Percentiles rank a stretch among this genome's conserved stretches.
phyloP scores from a whole-genome alignment of 2,888 invertebrate species.

The Chrysopilus asiliformis region DNA sequence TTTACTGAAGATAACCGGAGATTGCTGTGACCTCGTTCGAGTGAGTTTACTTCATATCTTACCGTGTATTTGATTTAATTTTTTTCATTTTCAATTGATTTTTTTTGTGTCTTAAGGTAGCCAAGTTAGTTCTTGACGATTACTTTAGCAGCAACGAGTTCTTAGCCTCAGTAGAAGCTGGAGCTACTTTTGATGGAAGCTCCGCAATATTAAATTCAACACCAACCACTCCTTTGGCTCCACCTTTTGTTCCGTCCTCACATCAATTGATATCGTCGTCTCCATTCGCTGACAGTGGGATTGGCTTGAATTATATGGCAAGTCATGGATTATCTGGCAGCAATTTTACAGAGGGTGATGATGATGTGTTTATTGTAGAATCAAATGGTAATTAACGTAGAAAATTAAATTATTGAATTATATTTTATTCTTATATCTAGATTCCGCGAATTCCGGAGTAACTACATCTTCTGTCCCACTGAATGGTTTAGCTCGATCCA shows the following conservation, averaged over 20 bases:
- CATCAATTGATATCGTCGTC: constrained; percentile 16
- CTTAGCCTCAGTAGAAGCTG: constrained; percentile 34
- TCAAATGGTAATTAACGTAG: constrained; percentile 19
- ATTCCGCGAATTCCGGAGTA: not conserved
- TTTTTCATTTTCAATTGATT: not conserved
- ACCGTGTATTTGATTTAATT: not conserved
- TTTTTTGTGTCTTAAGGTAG: constrained; percentile 45
- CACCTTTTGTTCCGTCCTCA: constrained; percentile 19
- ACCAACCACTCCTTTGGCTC: constrained; percentile 25
- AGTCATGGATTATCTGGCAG: constrained; percentile 18
- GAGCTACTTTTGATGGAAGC: constrained; percentile 32
- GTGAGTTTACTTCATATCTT: constrained; percentile 37
- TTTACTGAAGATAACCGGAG: constrained; percentile 73
- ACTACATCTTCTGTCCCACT: constrained; percentile 10
- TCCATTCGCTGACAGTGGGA: constrained; percentile 33
- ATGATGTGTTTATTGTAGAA: constrained; percentile 32
- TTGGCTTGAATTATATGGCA: constrained; percentile 32
- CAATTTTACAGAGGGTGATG: constrained; percentile 27
- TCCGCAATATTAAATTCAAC: constrained; percentile 31
- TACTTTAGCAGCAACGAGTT: constrained; percentile 48
- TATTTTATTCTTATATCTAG: not conserved
- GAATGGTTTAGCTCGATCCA: constrained; percentile 33
- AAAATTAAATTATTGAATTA: not conserved
- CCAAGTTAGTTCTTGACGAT: constrained; percentile 77
- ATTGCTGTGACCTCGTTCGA: constrained; percentile 71